A percentile compares a stretch with the other conserved stretches of the same genome.
These are phyloP conservation scores for Pachypanchax playfairii DNA, from an alignment of 2,113 vertebrate species.

Conservation along the genomic window DNA sequence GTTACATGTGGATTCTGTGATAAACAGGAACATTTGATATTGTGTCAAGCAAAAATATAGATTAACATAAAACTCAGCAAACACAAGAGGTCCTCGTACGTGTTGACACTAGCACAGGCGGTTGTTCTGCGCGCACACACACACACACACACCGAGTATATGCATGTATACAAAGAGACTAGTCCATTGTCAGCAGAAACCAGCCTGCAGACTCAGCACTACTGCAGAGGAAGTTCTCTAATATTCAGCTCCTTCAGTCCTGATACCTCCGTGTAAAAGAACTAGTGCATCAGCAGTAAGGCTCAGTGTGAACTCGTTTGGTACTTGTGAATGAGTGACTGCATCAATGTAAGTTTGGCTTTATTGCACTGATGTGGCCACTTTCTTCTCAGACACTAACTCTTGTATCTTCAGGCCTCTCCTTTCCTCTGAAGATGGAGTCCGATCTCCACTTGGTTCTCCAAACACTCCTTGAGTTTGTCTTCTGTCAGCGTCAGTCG, in stretches of 20 bases:
- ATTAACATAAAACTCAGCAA: conserved; percentile 1
- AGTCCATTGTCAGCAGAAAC: conserved; percentile 68
- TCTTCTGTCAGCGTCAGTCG: conserved; percentile 92
- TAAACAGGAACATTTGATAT: neutral
- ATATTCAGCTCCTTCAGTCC: conserved; percentile 51
- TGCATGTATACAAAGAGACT: conserved; percentile 43
- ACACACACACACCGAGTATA: conserved; percentile 14
- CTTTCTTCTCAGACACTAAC: conserved; percentile 8
- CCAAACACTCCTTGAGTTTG: conserved; percentile 93
- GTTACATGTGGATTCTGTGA: neutral
- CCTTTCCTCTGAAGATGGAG: conserved; percentile 70
- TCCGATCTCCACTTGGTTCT: conserved; percentile 87
- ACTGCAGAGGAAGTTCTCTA: conserved; percentile 53
- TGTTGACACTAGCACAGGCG: conserved; percentile 21
- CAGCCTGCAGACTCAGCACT: conserved; percentile 58
- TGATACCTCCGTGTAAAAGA: conserved; percentile 34
- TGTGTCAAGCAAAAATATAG: conserved; percentile 1
- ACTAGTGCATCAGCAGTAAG: conserved; percentile 13
- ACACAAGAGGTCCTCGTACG: conserved; percentile 13
- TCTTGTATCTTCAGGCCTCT: conserved; percentile 41
- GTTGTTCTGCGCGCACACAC: neutral
- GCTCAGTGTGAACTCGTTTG: conserved; percentile 24
- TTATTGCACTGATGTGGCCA: conserved; percentile 4
- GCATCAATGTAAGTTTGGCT: neutral
- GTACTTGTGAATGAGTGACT: neutral